Conservation (phyloP, 2,113 vertebrate genomes). For the Cryptoleucopteryx plumbea region DNA sequence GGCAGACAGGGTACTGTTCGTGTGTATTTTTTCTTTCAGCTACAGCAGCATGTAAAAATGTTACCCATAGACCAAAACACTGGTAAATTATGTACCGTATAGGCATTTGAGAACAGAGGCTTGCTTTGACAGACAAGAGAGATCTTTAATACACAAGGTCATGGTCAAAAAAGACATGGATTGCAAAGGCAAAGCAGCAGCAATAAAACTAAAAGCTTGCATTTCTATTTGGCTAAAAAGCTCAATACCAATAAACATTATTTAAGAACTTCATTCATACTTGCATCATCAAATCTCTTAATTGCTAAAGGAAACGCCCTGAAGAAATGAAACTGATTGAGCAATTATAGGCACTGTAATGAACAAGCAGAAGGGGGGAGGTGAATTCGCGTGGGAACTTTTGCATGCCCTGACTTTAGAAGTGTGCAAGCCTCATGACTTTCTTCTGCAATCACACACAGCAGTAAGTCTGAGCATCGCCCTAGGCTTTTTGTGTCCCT, state of each 20-base stretch:
- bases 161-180: background rate
- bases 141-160: background rate
- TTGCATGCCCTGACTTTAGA: background rate
- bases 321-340: conserved; percentile 7
- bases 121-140: background rate
- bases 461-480: background rate
- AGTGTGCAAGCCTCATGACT: background rate
- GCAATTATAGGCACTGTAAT: background rate
- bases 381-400: background rate
- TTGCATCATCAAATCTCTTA: background rate
- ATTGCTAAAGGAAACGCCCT: background rate
- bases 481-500: background rate
- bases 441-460: background rate
- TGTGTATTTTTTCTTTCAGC: background rate
- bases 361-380: background rate
- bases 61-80: background rate
- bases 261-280: background rate
- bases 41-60: background rate
- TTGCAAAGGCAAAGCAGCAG: background rate
- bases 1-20: background rate
- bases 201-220: background rate
- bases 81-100: background rate
- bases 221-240: background rate
- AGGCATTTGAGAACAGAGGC: background rate
- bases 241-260: background rate